These are phyloP conservation scores for Mareca strepera DNA, from an alignment of 2,797 vertebrate species.

Conservation along the genomic window DNA sequence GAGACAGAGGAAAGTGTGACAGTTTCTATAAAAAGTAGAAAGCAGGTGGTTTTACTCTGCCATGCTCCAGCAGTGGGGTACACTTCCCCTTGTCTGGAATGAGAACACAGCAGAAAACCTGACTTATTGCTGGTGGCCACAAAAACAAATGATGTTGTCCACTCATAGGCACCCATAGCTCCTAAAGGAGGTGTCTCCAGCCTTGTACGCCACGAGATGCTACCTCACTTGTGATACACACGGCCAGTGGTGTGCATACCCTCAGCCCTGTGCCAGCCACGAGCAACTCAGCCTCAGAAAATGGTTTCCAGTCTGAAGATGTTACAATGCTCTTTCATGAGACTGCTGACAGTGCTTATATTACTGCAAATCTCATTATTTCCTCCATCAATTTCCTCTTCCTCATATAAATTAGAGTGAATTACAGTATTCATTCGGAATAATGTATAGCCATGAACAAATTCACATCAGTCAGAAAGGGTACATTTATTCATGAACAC, in stretches of 20 bases:
- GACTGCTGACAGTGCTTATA: not conserved
- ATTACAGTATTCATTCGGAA: conserved; percentile 32
- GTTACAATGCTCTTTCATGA: not conserved
- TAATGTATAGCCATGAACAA: conserved; percentile 44
- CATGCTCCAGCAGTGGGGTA: not conserved
- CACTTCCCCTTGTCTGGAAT: not conserved
- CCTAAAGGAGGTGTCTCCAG: not conserved
- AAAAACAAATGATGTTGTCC: not conserved
- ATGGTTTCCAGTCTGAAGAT: not conserved
- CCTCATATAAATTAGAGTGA: conserved; percentile 65
- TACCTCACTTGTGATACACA: not conserved
- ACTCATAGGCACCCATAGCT: not conserved
- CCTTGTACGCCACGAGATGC: not conserved
- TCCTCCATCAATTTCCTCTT: conserved; percentile 42
- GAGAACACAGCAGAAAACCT: not conserved
- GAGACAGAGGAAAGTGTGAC: not conserved
- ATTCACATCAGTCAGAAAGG: conserved; percentile 56
- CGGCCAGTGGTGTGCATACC: not conserved
- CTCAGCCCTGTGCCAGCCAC: not conserved
- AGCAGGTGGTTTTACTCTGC: not conserved
- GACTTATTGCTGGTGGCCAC: not conserved
- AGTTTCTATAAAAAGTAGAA: not conserved
- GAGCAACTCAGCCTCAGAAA: not conserved
- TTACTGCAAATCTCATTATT: conserved; percentile 47
- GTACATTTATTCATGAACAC: conserved; percentile 46